Conservation (phyloP, 2,888 invertebrate genomes). For the Drosophila recens region DNA sequence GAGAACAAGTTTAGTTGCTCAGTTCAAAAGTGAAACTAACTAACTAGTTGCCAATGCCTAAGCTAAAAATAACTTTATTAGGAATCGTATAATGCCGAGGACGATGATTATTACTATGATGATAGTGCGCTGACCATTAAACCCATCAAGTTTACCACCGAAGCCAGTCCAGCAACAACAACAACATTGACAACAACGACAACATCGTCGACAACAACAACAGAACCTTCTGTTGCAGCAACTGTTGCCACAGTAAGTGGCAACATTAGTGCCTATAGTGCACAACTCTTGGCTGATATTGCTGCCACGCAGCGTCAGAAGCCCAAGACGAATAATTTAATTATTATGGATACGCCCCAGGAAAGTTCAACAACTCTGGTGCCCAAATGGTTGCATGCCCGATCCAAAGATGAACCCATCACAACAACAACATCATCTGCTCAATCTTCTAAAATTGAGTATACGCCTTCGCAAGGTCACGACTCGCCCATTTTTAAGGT, state of each 20-base stretch:
- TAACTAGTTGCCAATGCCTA: slow-evolving; percentile 38
- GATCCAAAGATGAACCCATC: slow-evolving; percentile 65
- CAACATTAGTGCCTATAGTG: slow-evolving; percentile 53
- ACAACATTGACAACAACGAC: slow-evolving; percentile 27
- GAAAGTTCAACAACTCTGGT: slow-evolving; percentile 40
- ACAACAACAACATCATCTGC: slow-evolving; percentile 23
- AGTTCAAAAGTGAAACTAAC: slow-evolving; percentile 36
- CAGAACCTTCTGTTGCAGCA: slow-evolving; percentile 19
- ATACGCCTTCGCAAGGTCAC: slow-evolving; percentile 64
- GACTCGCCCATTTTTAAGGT: slow-evolving; percentile 77
- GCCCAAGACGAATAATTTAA: slow-evolving; percentile 58
- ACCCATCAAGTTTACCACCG: slow-evolving; percentile 74
- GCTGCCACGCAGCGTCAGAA: slow-evolving; percentile 46
- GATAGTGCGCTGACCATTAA: slow-evolving; percentile 83
- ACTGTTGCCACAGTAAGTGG: slow-evolving; percentile 9
- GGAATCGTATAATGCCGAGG: slow-evolving; percentile 77
- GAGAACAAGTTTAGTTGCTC: slow-evolving; percentile 17
- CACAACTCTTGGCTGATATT: slow-evolving; percentile 70
- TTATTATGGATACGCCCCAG: slow-evolving; percentile 62
- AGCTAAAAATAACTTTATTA: slow-evolving; percentile 71
- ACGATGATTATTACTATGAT: slow-evolving; percentile 84
- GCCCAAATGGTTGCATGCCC: slow-evolving; percentile 51
- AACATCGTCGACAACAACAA: slow-evolving; percentile 37
- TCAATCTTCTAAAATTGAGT: slow-evolving; percentile 48
- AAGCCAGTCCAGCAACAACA: slow-evolving; percentile 29